Conservation (phyloP, 2,113 vertebrate species). For the Zeus faber region DNA sequence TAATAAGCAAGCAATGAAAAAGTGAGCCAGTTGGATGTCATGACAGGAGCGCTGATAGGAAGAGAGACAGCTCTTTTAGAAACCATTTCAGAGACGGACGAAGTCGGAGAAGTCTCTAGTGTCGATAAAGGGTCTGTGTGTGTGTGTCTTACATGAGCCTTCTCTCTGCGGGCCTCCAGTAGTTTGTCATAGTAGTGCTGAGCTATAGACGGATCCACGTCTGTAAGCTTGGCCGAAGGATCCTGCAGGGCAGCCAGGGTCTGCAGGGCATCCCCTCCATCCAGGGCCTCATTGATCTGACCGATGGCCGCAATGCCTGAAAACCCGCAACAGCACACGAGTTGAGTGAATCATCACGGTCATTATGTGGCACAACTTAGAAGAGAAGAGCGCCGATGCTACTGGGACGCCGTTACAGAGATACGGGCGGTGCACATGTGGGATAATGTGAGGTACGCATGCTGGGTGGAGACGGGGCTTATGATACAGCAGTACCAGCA, state of each 20-base stretch:
- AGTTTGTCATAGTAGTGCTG: slow-evolving; percentile 94
- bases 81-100: neutral
- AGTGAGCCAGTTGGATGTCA: no score
- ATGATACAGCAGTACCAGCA: no score
- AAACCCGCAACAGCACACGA: neutral
- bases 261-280: slow-evolving; percentile 85
- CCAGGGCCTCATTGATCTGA: slow-evolving; percentile 92
- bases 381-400: no score
- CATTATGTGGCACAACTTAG: no score
- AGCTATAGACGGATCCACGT: slow-evolving; percentile 81
- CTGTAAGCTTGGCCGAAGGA: slow-evolving; percentile 88
- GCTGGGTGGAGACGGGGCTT: no score
- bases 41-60: no score
- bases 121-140: neutral
- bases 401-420: no score
- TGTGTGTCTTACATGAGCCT: slow-evolving; percentile 84
- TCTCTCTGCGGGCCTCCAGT: slow-evolving; percentile 89
- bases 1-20: neutral
- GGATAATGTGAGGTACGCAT: no score
- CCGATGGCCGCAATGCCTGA: slow-evolving; percentile 94
- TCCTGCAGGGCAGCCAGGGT: slow-evolving; percentile 86
- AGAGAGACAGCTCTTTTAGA: neutral
- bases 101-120: neutral
- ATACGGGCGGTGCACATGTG: no score
- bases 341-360: neutral